A percentile compares a stretch with the other conserved stretches of the same genome.
Conservation (phyloP, 2,113 vertebrate species). For the Odontophorus gujanensis region DNA sequence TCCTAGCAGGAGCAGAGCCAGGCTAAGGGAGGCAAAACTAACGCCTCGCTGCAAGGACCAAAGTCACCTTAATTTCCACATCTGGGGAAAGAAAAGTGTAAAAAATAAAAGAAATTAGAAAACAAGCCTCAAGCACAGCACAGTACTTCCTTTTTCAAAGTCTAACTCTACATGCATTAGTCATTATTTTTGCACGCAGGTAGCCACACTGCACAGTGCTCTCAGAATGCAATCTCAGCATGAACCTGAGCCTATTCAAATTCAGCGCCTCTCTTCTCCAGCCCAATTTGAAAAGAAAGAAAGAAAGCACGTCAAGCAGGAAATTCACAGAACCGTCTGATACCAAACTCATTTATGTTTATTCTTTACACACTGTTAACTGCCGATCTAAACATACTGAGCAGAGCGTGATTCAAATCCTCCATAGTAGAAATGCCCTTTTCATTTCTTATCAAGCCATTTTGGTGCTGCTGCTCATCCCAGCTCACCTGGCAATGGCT, state of each 20-base stretch:
- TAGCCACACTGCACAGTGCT: background rate
- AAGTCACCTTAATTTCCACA: background rate
- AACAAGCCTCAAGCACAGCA: background rate
- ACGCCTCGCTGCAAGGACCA: background rate
- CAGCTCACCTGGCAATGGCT: background rate
- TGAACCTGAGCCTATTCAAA: background rate
- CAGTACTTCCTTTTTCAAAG: background rate
- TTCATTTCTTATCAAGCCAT: background rate
- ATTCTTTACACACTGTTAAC: background rate
- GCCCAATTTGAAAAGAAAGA: background rate
- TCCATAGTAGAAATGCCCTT: background rate
- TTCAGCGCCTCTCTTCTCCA: accelerated
- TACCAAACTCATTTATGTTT: accelerated
- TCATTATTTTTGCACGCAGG: background rate
- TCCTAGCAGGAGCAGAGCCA: background rate
- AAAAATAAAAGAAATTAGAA: background rate
- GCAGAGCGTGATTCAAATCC: accelerated
- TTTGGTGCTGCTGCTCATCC: background rate
- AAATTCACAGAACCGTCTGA: background rate
- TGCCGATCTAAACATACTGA: accelerated
- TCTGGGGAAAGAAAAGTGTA: background rate
- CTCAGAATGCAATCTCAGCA: accelerated
- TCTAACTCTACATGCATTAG: accelerated
- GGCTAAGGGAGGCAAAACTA: background rate
- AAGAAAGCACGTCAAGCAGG: background rate